Base-by-base conservation (phyloP, 2,113 vertebrate genomes). In the Notarius quadriscutis region DNA sequence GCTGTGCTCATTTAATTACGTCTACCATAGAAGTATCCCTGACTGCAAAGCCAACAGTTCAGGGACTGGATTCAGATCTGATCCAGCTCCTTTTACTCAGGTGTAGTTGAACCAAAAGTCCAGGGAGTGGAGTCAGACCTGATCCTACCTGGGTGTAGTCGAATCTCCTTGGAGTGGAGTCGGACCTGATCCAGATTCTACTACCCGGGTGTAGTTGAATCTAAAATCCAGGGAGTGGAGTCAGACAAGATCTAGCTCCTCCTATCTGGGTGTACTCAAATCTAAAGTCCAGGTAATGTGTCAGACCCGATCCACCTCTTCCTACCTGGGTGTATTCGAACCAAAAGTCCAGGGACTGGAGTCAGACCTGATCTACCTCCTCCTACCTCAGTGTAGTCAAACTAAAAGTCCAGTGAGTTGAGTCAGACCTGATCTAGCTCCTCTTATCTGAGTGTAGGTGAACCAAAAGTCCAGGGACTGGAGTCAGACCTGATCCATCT, bases 1-100 rank as follows among this genome's bases (percentile, higher is more conserved):
- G 57, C 84, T 55, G 50, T 67, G 75, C 74, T 53, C 48, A 67
- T 86, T 80, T 86, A 86, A 67, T 51, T 67, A 79, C 48, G 18
- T 67, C 84, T 65, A 51, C 8, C 11, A n/a, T 53, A n/a, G 20
- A 20, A 74, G 34, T 48, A 71, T 14, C 5, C 27, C 11, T 34
- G 14, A 17, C 14, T 71, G 12, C 27, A 77, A 53, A 77, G 11
- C 50, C 10, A 77, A 7, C 22, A 51, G 22, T 20, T 7, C 71
- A 72, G 7, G 34, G 30, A 17, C 1, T 6, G 27, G 27, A 71
- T 12, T 71, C 14, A n/a, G 67, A 71, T 12, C 67, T 71, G 69
- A 41, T 41, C 30, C 17, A 72, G 30, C 69, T 34, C 34, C 34
- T 41, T 41, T 41, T 41, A 41, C 41, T 3, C 2, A 3, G 41